Evolutionary conservation across 53 echinoderm and acorn worm genomes (phyloP).

Genomic region (Mesocentrotus franciscanus): DNA sequence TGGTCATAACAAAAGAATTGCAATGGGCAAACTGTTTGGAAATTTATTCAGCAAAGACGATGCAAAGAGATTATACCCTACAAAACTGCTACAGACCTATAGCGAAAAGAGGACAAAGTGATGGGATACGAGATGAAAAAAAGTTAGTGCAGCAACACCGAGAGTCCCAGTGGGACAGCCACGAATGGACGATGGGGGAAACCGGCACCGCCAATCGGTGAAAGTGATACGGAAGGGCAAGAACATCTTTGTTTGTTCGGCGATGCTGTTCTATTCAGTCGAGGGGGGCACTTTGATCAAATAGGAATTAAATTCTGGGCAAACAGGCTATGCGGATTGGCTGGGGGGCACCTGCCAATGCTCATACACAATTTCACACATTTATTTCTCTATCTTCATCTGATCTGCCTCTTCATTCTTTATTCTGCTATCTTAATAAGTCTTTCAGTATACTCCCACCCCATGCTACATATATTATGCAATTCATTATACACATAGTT

Average conservation of each 20-base stretch:
- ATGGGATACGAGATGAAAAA: conserved; percentile 8
- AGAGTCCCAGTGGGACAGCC: conserved; percentile 45
- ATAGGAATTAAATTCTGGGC: conserved; percentile 59
- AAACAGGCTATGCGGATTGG: conserved; percentile 36
- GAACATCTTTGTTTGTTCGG: conserved; percentile 68
- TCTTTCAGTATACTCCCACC: background rate
- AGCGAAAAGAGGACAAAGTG: conserved; percentile 32
- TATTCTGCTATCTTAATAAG: background rate
- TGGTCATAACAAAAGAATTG: conserved; percentile 46
- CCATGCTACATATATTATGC: background rate
- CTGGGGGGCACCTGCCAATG: conserved; percentile 57
- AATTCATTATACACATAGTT: too few relatives aligned
- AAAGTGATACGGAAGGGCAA: conserved; percentile 65
- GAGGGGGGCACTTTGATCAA: conserved; percentile 54
- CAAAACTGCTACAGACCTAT: conserved; percentile 22
- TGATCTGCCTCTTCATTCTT: background rate
- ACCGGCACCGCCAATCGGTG: conserved; percentile 64
- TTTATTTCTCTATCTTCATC: conserved; percentile 8
- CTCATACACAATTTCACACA: conserved; percentile 48
- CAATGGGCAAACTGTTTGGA: conserved; percentile 41
- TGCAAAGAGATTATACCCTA: conserved; percentile 35
- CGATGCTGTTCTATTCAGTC: conserved; percentile 60
- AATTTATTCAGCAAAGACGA: conserved; percentile 60
- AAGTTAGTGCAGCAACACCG: conserved; percentile 31
- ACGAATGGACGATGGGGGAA: conserved; percentile 46